Evolutionary conservation across 2,797 vertebrate genomes (phyloP).

Genomic region (Perodicticus potto): DNA sequence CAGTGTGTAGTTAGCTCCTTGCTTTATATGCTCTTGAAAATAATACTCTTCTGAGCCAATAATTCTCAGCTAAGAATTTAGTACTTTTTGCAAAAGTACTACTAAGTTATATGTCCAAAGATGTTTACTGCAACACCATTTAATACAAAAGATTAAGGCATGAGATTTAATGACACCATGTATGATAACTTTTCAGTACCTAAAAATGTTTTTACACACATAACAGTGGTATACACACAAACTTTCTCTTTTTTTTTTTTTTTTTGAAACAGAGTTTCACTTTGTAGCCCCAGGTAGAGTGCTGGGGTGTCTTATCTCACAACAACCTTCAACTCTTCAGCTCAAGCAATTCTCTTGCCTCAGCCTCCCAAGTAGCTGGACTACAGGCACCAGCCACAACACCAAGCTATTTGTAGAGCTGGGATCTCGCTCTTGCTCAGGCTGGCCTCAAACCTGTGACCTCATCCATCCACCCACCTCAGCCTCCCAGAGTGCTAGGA

Average conservation of each 20-base stretch:
- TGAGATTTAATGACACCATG: background rate
- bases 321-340: too few species aligned
- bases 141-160: slow-evolving; percentile 15
- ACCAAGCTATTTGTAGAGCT: too few species aligned
- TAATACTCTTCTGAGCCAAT: background rate
- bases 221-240: background rate
- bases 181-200: background rate
- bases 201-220: background rate
- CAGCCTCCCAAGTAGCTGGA: too few species aligned
- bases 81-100: slow-evolving; percentile 15
- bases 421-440: too few species aligned
- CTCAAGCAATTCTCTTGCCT: too few species aligned
- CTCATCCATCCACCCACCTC: too few species aligned
- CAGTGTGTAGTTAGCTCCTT: background rate
- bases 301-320: too few species aligned
- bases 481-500: too few species aligned
- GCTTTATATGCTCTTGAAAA: slow-evolving; percentile 39
- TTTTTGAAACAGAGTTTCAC: background rate
- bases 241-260: slow-evolving; percentile 63
- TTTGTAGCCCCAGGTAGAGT: too few species aligned
- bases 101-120: background rate
- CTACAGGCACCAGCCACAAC: too few species aligned
- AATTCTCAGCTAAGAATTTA: slow-evolving; percentile 21
- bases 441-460: too few species aligned
- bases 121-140: background rate